A percentile compares a stretch with the other conserved stretches of the same genome.
phyloP scores from a whole-genome alignment of 2,888 invertebrate species.

The Stegophylla sp. region DNA sequence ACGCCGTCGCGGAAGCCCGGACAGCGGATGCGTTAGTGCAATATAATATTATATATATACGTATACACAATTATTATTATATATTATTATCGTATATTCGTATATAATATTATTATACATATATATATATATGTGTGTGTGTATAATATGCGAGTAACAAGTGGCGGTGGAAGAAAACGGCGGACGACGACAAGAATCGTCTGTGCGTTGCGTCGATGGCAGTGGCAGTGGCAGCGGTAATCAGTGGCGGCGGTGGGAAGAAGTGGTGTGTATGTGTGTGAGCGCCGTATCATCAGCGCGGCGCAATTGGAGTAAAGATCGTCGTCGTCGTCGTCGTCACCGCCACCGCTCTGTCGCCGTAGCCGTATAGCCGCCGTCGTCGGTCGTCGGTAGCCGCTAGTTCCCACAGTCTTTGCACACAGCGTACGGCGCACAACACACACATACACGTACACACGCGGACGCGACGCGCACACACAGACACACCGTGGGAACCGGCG shows the following conservation, averaged over 20 bases:
- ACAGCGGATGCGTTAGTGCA: too few species aligned
- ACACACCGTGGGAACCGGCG: slow-evolving; percentile 57
- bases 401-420: slow-evolving; percentile 52
- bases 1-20: too few species aligned
- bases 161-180: background rate
- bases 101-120: too few species aligned
- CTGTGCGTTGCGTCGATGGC: background rate
- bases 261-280: background rate
- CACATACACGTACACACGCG: background rate
- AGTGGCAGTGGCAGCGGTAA: background rate
- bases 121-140: background rate
- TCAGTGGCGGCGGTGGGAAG: background rate
- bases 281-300: background rate
- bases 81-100: too few species aligned
- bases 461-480: background rate
- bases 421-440: background rate
- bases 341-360: background rate
- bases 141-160: background rate
- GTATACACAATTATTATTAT: too few species aligned
- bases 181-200: background rate
- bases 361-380: slow-evolving; percentile 14
- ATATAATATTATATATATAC: too few species aligned
- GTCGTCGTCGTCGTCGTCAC: slow-evolving; percentile 9
- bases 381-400: slow-evolving; percentile 49
- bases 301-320: slow-evolving; percentile 53